These are phyloP conservation scores for Pseudorasbora parva DNA, from an alignment of 2,113 vertebrate species.

Conservation along the genomic window DNA sequence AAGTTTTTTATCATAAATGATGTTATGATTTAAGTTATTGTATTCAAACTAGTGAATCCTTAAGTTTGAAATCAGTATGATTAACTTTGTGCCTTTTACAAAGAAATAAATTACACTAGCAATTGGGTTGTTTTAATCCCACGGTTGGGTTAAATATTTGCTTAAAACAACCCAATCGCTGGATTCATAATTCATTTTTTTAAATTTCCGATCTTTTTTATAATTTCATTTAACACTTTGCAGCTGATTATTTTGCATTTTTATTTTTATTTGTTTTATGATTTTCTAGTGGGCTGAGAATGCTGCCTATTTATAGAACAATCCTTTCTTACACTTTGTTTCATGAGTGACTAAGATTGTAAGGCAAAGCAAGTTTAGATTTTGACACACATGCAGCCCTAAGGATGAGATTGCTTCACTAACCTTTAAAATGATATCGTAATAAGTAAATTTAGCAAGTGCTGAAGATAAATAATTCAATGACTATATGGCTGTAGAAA, in stretches of 20 bases:
- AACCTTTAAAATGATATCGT: background rate
- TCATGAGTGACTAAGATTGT: background rate
- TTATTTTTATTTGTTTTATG: background rate
- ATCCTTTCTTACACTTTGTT: background rate
- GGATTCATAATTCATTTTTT: no score
- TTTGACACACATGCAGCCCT: background rate
- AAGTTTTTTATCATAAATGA: no score
- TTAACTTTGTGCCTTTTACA: no score
- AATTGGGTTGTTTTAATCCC: no score
- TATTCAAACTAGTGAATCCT: no score
- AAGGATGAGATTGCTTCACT: background rate
- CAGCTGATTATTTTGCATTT: background rate
- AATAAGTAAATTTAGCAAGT: background rate
- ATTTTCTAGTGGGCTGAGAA: background rate
- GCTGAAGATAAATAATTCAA: conserved; percentile 17
- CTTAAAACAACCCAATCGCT: no score
- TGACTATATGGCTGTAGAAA: conserved; percentile 4
- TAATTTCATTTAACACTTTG: background rate
- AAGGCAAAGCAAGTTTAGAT: background rate
- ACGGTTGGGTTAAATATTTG: no score
- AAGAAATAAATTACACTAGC: no score
- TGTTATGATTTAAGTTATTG: no score
- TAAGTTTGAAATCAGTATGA: no score
- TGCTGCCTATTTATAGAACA: background rate
- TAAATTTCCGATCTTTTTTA: background rate